A percentile compares a stretch with the other conserved stretches of the same genome.
Evolutionary conservation across 1,140 invertebrate species (phyloP).

Genomic region (Drosophila kepulauana): DNA sequence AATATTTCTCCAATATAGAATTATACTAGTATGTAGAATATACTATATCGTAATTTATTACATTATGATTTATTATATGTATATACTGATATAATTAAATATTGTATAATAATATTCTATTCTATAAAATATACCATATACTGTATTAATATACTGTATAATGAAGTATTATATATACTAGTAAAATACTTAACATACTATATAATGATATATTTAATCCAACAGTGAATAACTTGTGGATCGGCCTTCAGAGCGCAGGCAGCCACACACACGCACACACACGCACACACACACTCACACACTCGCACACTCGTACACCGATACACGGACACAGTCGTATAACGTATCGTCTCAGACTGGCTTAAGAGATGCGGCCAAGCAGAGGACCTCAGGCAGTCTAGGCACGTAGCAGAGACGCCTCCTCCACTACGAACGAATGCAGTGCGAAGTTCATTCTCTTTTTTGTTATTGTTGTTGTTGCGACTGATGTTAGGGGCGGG

Average conservation of each 20-base stretch:
- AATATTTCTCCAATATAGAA: no score
- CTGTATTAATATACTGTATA: no score
- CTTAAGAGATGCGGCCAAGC: constrained; percentile 45
- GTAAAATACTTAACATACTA: no score
- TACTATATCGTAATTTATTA: no score
- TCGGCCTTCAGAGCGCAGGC: constrained; percentile 14
- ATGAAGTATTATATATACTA: no score
- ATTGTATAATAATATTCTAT: no score
- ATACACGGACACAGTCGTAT: background rate
- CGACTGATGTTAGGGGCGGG: background rate
- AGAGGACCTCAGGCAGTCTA: constrained; percentile 50
- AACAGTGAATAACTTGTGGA: constrained; percentile 5
- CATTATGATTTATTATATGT: no score
- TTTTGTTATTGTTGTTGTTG: background rate
- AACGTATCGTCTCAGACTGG: constrained; percentile 28
- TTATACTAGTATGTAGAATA: no score
- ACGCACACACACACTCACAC: background rate
- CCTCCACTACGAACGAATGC: constrained; percentile 33
- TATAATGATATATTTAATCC: background rate
- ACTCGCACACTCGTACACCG: background rate
- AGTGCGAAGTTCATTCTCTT: constrained; percentile 54
- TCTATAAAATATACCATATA: no score
- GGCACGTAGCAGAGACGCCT: constrained; percentile 52
- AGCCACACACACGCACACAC: background rate
- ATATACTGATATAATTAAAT: no score